Evolutionary conservation across 2,113 vertebrate genomes (phyloP).

Genomic region (Corvus cornix): DNA sequence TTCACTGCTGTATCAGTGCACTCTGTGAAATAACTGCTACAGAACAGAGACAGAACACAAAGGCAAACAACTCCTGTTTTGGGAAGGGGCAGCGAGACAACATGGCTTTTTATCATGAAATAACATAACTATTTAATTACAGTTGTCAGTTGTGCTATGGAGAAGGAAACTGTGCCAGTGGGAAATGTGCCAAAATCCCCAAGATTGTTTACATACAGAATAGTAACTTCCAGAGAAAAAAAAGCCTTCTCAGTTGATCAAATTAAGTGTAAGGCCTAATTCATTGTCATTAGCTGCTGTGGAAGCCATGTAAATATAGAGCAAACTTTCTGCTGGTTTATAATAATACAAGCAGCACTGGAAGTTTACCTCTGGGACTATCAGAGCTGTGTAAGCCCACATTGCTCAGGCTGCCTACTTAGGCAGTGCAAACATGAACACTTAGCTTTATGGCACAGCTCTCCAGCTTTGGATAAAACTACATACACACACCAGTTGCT

Average conservation of each 20-base stretch:
- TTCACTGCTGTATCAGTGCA: not conserved
- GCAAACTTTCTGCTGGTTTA: not conserved
- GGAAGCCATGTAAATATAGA: not conserved
- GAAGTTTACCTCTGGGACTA: not conserved
- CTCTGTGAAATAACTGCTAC: not conserved
- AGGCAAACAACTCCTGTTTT: not conserved
- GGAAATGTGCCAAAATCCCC: not conserved
- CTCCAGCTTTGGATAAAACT: not conserved
- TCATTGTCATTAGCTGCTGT: not conserved
- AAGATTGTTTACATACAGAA: not conserved
- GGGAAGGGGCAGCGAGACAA: not conserved
- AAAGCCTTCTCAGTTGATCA: not conserved
- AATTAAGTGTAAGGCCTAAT: not conserved
- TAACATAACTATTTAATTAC: not conserved
- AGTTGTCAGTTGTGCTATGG: not conserved
- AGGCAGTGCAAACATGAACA: not conserved
- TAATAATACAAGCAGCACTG: not conserved
- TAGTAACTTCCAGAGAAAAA: not conserved
- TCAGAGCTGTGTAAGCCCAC: not conserved
- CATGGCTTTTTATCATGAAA: not conserved
- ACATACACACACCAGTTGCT: not conserved
- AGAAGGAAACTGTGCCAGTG: not conserved
- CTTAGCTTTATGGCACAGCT: not conserved
- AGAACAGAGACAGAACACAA: not conserved
- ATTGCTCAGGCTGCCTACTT: not conserved